Base-by-base conservation (phyloP, 2,888 invertebrate species). In the Tetragonisca angustula region DNA sequence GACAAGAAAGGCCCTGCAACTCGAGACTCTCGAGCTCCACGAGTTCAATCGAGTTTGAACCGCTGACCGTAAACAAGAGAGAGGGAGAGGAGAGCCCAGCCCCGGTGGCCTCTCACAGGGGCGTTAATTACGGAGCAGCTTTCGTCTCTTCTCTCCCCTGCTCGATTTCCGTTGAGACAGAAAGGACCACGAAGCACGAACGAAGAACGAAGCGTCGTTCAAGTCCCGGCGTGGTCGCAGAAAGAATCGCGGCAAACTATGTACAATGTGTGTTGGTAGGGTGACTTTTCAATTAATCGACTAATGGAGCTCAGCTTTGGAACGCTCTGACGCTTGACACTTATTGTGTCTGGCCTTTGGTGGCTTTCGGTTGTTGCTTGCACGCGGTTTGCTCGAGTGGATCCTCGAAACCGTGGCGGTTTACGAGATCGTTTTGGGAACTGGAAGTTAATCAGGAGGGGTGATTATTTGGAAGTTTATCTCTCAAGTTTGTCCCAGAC, bases 51-150 rank as follows among this genome's bases (percentile, higher is more conserved):
- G 87, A 43, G 43, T 90, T 90, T 89, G 88, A 90, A 90, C 88
- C 90, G 84, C 89, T 90, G 89, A 90, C 89, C 86, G 83, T 90
- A 90, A 90, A 90, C 88, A 87, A 43, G 43, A 43, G 43, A 43
- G 9, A 43, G 72, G 71, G 62, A 71, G 70, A 69, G 71, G 79
- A 77, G 79, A 85, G 87, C 76, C 72, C 15, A 54, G 74, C 64
- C 49, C 69, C 61, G 56, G 80, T 56, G 69, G 84, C 70, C 56
- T 79, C 79, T 86, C 75, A 81, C 74, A 87, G 85, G 83, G 83
- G 89, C 87, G 89, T 89, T 89, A 90, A 90, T 90, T 90, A 90
- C 82, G 67, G 84, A 82, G 80, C 79, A 82, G 79, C 73, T 84
- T 79, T 84, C 78, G 79, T 85, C 76, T 71, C 76, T 84, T 85